Base-by-base conservation (phyloP, 2,113 vertebrate species). In the Axis porcinus region DNA sequence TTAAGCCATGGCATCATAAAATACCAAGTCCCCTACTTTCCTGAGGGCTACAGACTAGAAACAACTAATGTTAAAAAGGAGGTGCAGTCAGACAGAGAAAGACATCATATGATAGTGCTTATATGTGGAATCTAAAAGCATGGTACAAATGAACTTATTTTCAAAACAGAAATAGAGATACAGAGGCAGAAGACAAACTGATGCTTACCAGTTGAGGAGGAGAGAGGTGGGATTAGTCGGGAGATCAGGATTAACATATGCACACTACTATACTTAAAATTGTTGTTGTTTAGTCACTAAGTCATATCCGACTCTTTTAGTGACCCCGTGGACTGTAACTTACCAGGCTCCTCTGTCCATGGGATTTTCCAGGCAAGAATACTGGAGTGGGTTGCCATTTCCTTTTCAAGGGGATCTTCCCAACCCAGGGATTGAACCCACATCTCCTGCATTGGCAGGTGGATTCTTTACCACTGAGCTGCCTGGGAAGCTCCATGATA, bases 1-100 rank as follows among this genome's bases (percentile, higher is more conserved):
- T 27, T 6, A 62, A 36, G 30, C 17, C 30, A 52, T 57, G 33
- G 25, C 25, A 40, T 74, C 30, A 64, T 62, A 6, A 55, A 74
- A 40, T 60, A 28, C 1, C 40, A 84, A 15, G 1, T 25, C 11
- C n/a, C 1, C 21, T n/a, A 4, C n/a, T 14, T 62, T 55, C 2
- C 81, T 33, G 30, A 17, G 15, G 55, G 40, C 14, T 16, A 36
- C 57, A 27, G 15, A 55, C 14, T 21, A 78, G 81, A 79, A 57
- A 60, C 36, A 82, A 54, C 2, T 12, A 36, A 47, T 45, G 21
- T 40, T 27, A 62, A 28, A 17, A 36, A 60, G 21, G 43, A 45
- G 9, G 5, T 11, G 1, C 70, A 43, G 70, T 43, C 70, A 43
- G 36, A 74, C n/a, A 70, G 67, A 74, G 21, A 74, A 74, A 43